Percentiles rank a stretch among this genome's conserved stretches.
phyloP scores from a whole-genome alignment of 2,888 invertebrate species.

The Fragum fragum region DNA sequence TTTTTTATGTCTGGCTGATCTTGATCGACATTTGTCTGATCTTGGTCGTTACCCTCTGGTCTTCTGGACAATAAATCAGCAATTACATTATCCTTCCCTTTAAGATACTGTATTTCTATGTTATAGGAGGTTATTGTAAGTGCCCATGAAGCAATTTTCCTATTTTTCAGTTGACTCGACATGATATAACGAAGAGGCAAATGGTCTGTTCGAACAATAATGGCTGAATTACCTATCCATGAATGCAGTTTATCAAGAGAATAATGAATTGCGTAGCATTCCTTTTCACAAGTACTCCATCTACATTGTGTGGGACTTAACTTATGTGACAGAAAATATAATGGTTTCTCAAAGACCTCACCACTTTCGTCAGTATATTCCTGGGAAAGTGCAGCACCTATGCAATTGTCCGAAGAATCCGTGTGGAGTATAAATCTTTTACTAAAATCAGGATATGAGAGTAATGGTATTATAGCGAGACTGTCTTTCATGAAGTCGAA shows the following conservation, averaged over 20 bases:
- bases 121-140: slow-evolving; percentile 1
- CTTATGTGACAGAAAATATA: slow-evolving; percentile 14
- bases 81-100: slow-evolving; percentile 17
- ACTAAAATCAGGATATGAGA: slow-evolving; percentile 8
- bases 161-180: not conserved
- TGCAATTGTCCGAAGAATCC: not conserved
- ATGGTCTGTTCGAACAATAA: slow-evolving; percentile 14
- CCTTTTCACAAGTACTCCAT: slow-evolving; percentile 19
- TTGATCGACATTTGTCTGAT: not conserved
- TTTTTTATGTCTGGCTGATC: not conserved
- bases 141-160: slow-evolving; percentile 9
- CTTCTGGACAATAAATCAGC: slow-evolving; percentile 8
- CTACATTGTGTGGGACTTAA: slow-evolving; percentile 8
- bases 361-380: slow-evolving; percentile 2
- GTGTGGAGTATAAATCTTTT: slow-evolving; percentile 23
- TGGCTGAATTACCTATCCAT: not conserved
- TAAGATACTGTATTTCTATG: slow-evolving; percentile 9
- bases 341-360: not conserved
- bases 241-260: not conserved
- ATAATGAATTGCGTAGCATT: slow-evolving; percentile 19
- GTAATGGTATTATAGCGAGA: slow-evolving; percentile 4
- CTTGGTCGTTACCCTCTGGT: slow-evolving; percentile 6
- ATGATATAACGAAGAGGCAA: not conserved
- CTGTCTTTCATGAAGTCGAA: slow-evolving; percentile 20
- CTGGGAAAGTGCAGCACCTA: not conserved